A percentile compares a stretch with the other conserved stretches of the same genome.
These are phyloP conservation scores for Enteromius paludinosus DNA, from an alignment of 2,797 vertebrate genomes.

Conservation along the genomic window DNA sequence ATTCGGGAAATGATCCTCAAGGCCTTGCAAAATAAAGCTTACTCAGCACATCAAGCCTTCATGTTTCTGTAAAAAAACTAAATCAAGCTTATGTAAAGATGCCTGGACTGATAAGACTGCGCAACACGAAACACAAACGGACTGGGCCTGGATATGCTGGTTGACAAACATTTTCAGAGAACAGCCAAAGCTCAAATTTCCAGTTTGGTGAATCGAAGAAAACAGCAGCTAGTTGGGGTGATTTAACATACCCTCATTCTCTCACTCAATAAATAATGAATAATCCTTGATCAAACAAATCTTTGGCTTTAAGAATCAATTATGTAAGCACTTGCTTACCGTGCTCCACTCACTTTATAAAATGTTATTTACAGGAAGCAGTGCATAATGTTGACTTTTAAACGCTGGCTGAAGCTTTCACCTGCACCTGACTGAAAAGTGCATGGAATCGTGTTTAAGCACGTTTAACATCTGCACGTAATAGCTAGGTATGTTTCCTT, in stretches of 20 bases:
- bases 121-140: background rate
- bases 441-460: slow-evolving; percentile 19
- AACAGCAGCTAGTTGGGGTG: background rate
- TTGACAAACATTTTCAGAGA: background rate
- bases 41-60: background rate
- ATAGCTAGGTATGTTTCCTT: slow-evolving; percentile 40
- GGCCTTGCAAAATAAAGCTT: slow-evolving; percentile 12
- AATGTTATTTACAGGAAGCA: background rate
- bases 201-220: background rate
- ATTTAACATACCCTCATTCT: background rate
- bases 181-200: background rate
- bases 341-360: background rate
- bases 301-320: background rate
- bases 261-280: background rate
- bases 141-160: background rate
- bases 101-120: background rate
- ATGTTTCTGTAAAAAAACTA: background rate
- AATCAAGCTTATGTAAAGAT: background rate
- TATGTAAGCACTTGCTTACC: background rate
- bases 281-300: background rate
- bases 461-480: slow-evolving; percentile 34
- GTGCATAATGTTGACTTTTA: background rate
- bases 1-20: slow-evolving; percentile 27
- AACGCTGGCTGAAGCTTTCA: background rate
- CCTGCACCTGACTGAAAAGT: background rate